Evolutionary conservation across 37 sponge, comb jelly and placozoan species (phyloP).

Genomic region (Haliclona indistincta): DNA sequence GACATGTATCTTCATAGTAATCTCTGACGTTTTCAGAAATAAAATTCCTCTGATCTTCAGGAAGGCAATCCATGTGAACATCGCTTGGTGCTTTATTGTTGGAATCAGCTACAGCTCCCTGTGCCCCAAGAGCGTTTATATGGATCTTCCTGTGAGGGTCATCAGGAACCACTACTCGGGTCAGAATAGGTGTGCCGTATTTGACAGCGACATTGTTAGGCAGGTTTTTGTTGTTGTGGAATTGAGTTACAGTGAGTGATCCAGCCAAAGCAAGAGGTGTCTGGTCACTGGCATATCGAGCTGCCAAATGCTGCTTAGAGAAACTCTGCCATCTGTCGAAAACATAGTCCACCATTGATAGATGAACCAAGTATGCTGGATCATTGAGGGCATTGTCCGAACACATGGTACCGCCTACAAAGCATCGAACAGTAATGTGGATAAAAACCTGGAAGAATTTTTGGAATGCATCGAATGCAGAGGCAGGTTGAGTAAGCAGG

Average conservation of each 20-base stretch:
- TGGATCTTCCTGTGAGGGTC: no score
- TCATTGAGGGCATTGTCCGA: constrained; percentile 53
- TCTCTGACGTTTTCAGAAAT: no score
- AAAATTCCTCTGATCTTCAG: no score
- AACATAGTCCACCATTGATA: constrained; percentile 58
- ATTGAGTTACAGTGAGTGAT: constrained; percentile 33
- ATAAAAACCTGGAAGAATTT: constrained; percentile 55
- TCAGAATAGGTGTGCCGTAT: constrained; percentile 47
- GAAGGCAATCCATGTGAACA: no score
- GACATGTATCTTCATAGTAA: no score
- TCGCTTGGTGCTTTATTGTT: no score
- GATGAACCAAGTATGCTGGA: constrained; percentile 58
- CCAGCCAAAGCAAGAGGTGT: constrained; percentile 16
- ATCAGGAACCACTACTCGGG: no score
- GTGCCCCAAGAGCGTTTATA: no score
- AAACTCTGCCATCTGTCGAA: constrained; percentile 62
- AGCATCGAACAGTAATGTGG: constrained; percentile 57
- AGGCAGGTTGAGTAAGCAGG: constrained; percentile 32
- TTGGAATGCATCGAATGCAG: constrained; percentile 46
- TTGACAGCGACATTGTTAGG: constrained; percentile 46
- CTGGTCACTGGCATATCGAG: constrained; percentile 52
- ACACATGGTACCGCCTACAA: constrained; percentile 77
- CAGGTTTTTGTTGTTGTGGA: constrained; percentile 39
- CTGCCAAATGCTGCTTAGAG: constrained; percentile 4
- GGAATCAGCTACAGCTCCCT: no score